These are phyloP conservation scores for Adineta ricciae DNA, from an alignment of 2,888 invertebrate genomes.

Conservation along the genomic window DNA sequence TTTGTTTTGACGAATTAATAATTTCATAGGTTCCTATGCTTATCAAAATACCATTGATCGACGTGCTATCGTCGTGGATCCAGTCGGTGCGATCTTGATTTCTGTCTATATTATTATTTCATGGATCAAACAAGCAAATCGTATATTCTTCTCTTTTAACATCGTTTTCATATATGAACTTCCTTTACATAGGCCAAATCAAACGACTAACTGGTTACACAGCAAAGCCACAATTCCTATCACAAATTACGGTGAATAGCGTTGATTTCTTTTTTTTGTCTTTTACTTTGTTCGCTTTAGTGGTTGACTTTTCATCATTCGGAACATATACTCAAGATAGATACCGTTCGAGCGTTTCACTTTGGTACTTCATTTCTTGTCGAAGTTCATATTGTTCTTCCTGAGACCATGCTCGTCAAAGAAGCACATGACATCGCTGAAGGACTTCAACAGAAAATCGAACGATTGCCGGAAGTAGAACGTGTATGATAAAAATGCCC, in stretches of 20 bases:
- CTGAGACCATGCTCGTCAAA: slow-evolving; percentile 48
- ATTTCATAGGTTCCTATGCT: neutral
- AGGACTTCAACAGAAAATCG: slow-evolving; percentile 51
- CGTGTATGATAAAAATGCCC: slow-evolving; percentile 36
- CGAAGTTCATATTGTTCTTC: slow-evolving; percentile 48
- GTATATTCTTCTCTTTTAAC: neutral
- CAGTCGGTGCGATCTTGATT: slow-evolving; percentile 52
- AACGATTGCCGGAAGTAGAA: slow-evolving; percentile 51
- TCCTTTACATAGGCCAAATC: slow-evolving; percentile 42
- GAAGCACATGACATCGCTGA: slow-evolving; percentile 53
- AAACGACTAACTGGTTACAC: slow-evolving; percentile 45
- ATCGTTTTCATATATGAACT: no score
- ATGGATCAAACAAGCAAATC: slow-evolving; percentile 39
- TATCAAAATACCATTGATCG: neutral
- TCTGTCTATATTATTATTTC: slow-evolving; percentile 50
- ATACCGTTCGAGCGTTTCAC: slow-evolving; percentile 36
- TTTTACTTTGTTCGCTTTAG: slow-evolving; percentile 38
- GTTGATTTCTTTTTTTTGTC: slow-evolving; percentile 43
- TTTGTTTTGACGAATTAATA: no score
- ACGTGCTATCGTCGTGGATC: slow-evolving; percentile 42
- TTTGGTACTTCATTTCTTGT: slow-evolving; percentile 48
- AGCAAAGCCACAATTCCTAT: slow-evolving; percentile 43
- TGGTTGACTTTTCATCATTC: slow-evolving; percentile 48
- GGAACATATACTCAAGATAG: neutral
- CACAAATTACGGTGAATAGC: slow-evolving; percentile 44